Percentiles rank a stretch among this genome's conserved stretches.
Evolutionary conservation across 1,140 invertebrate species (phyloP).

Genomic region (Oncopodura yosiiana): DNA sequence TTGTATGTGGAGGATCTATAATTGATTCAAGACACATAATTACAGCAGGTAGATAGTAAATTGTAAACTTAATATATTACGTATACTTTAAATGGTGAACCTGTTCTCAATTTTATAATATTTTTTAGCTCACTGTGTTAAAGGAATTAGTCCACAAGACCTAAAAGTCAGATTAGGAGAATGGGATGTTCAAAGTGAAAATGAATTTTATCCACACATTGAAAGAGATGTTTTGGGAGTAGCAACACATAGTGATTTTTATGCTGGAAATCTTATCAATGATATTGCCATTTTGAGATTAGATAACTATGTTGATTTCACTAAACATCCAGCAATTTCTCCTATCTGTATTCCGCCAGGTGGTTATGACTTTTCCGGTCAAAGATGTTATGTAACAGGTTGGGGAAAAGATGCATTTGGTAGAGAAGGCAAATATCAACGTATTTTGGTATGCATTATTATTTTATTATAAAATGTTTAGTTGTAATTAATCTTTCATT

Average conservation of each 20-base stretch:
- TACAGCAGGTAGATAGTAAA: no score
- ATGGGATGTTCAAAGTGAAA: slow-evolving; percentile 90
- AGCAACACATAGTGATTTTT: slow-evolving; percentile 41
- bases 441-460: no score
- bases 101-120: not conserved
- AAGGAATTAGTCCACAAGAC: slow-evolving; percentile 46
- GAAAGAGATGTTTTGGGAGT: slow-evolving; percentile 70
- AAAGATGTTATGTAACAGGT: slow-evolving; percentile 79
- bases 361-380: slow-evolving; percentile 64
- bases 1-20: slow-evolving; percentile 78
- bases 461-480: no score
- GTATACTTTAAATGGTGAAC: not conserved
- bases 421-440: slow-evolving; percentile 76
- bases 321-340: slow-evolving; percentile 66
- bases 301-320: slow-evolving; percentile 39
- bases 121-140: slow-evolving; percentile 29
- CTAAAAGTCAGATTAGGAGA: slow-evolving; percentile 77
- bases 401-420: slow-evolving; percentile 93
- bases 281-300: slow-evolving; percentile 43
- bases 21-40: slow-evolving; percentile 71
- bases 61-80: slow-evolving; percentile 54
- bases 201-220: slow-evolving; percentile 85
- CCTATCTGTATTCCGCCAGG: slow-evolving; percentile 76
- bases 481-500: no score
- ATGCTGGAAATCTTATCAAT: slow-evolving; percentile 42